phyloP scores from a whole-genome alignment of 2,797 vertebrate genomes.

The Myoxocephalus aenaeus region DNA sequence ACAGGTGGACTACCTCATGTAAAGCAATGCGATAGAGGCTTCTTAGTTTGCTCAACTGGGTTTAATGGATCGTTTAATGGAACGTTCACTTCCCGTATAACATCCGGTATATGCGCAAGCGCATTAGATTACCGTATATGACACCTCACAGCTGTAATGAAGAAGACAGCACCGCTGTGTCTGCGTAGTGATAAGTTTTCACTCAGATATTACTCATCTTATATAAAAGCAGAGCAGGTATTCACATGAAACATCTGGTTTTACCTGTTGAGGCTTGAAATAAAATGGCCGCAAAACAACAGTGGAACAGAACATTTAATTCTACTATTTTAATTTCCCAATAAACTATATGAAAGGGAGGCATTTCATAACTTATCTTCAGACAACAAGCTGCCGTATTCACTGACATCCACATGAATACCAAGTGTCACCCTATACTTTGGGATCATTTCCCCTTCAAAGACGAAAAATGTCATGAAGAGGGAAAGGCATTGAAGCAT shows the following conservation, averaged over 20 bases:
- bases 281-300: neutral
- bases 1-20: constrained; percentile 48
- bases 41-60: too few species aligned
- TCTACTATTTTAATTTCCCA: neutral
- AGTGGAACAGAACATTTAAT: neutral
- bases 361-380: neutral
- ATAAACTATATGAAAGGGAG: neutral
- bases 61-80: too few species aligned
- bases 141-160: constrained; percentile 18
- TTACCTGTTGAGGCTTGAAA: constrained; percentile 26
- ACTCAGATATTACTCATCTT: constrained; percentile 48
- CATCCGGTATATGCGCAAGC: too few species aligned
- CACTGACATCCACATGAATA: constrained; percentile 37
- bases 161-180: constrained; percentile 23
- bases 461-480: constrained; percentile 64
- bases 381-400: constrained; percentile 16
- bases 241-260: constrained; percentile 41
- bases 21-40: too few species aligned
- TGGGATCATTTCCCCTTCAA: constrained; percentile 55
- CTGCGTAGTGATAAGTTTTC: constrained; percentile 27
- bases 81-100: too few species aligned
- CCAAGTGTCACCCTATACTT: constrained; percentile 59
- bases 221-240: constrained; percentile 44
- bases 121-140: too few species aligned
- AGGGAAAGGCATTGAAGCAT: constrained; percentile 54